Conservation (phyloP, 2,888 invertebrate genomes). For the Bellardia pandia region DNA sequence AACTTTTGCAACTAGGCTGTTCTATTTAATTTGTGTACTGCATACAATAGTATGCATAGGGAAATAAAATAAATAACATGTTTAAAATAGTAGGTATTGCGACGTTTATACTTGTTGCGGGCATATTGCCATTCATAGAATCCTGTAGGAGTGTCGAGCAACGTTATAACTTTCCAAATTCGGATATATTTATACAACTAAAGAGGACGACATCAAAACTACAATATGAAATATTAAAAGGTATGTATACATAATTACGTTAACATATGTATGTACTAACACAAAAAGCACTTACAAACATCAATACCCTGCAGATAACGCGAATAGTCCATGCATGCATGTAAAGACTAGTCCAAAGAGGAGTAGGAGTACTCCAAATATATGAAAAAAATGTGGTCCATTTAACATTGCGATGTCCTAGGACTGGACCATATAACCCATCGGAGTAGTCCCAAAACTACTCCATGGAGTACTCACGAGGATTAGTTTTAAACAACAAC, state of each 20-base stretch:
- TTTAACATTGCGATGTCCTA: too few relatives aligned
- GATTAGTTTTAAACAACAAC: too few relatives aligned
- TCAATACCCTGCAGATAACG: too few relatives aligned
- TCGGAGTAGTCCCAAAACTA: too few relatives aligned
- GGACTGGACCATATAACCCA: too few relatives aligned
- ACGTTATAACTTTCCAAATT: slow-evolving; percentile 78
- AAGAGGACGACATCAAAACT: slow-evolving; percentile 77
- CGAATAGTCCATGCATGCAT: too few relatives aligned
- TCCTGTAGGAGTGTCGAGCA: slow-evolving; percentile 78
- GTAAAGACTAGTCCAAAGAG: too few relatives aligned
- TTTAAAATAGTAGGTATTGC: background rate
- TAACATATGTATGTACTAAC: background rate
- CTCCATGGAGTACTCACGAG: too few relatives aligned
- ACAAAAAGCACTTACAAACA: too few relatives aligned
- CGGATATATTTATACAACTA: slow-evolving; percentile 78
- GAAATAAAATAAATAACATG: slow-evolving; percentile 59
- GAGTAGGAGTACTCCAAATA: too few relatives aligned
- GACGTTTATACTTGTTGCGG: slow-evolving; percentile 1
- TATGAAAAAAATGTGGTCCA: too few relatives aligned
- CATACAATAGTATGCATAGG: background rate
- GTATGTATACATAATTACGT: slow-evolving; percentile 64
- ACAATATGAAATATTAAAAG: slow-evolving; percentile 80
- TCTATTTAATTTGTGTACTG: background rate
- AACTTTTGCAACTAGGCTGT: background rate
- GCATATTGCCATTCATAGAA: slow-evolving; percentile 30